Conservation (phyloP, 2,113 vertebrate genomes). For the Ictalurus punctatus region DNA sequence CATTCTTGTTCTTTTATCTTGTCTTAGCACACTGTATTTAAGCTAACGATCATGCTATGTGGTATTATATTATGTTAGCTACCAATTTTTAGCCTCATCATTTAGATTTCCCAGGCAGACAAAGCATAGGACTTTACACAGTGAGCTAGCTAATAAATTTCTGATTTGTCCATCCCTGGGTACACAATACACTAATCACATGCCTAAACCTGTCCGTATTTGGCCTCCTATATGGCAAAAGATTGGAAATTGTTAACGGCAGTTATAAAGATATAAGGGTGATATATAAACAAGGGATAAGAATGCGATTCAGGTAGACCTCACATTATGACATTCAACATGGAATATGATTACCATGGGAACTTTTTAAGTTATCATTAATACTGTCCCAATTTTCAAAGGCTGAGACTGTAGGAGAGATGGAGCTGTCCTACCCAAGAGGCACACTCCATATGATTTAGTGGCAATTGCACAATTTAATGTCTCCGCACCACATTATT, state of each 20-base stretch:
- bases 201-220: too few relatives aligned
- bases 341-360: background rate
- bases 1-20: background rate
- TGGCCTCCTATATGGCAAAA: background rate
- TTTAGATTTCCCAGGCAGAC: background rate
- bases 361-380: conserved; percentile 14
- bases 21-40: background rate
- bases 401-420: conserved; percentile 20
- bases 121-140: background rate
- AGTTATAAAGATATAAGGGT: too few relatives aligned
- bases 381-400: conserved; percentile 5
- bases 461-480: conserved; percentile 72
- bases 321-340: background rate
- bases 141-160: background rate
- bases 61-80: too few relatives aligned
- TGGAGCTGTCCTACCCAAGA: conserved; percentile 30
- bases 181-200: background rate
- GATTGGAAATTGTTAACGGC: background rate
- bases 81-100: background rate
- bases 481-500: conserved; percentile 69
- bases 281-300: background rate
- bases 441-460: conserved; percentile 66
- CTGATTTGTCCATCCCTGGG: background rate
- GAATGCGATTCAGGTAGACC: background rate
- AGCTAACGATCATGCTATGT: background rate